Conservation (phyloP, 2,113 vertebrate genomes). For the Sinocyclocheilus anshuiensis region DNA sequence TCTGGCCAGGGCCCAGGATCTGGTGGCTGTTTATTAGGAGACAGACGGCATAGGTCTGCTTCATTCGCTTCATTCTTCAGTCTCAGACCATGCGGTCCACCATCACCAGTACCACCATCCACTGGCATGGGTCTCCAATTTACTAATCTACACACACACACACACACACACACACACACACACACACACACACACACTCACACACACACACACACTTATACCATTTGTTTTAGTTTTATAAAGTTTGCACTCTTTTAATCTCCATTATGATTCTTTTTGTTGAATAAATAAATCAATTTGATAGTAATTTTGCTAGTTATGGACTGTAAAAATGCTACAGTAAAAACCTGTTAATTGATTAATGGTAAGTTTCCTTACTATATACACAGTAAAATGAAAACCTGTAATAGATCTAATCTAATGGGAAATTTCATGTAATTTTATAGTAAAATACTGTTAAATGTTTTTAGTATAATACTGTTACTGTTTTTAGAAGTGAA, state of each 20-base stretch:
- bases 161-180: not conserved
- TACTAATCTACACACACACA: not conserved
- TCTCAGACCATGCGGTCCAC: slow-evolving; percentile 12
- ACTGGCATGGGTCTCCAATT: not conserved
- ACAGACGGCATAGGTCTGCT: slow-evolving; percentile 55
- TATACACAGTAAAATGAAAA: too few species aligned
- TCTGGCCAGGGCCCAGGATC: slow-evolving; percentile 1
- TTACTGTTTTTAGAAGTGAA: too few species aligned
- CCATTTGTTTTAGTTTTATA: not conserved
- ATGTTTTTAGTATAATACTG: too few species aligned
- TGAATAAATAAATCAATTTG: too few species aligned
- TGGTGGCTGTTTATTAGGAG: slow-evolving; percentile 47
- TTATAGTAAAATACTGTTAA: too few species aligned
- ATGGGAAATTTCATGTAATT: too few species aligned
- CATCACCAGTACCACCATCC: slow-evolving; percentile 19
- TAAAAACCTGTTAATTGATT: too few species aligned
- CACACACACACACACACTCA: not conserved
- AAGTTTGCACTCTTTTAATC: slow-evolving; percentile 8
- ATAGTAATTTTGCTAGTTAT: not conserved
- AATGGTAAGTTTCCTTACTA: too few species aligned
- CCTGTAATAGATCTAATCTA: too few species aligned
- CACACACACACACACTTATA: not conserved
- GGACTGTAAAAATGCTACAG: too few species aligned
- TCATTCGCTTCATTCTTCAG: slow-evolving; percentile 26
- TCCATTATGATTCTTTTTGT: not conserved